phyloP scores from a whole-genome alignment of 2,113 vertebrate species.

The Archilochus colubris region DNA sequence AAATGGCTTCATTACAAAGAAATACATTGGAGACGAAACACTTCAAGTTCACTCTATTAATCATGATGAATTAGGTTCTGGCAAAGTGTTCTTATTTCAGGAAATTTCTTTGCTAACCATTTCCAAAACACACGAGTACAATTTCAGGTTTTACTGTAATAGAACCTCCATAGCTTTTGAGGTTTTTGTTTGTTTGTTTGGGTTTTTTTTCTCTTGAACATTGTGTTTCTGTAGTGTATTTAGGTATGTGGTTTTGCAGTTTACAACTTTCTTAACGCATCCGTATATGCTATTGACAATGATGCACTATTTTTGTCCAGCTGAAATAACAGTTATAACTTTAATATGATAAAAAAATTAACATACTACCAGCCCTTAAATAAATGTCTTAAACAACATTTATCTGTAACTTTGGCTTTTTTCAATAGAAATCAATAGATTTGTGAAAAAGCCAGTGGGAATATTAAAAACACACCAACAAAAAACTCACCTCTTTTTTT shows the following conservation, averaged over 20 bases:
- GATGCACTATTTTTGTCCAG: not conserved
- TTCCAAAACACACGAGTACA: not conserved
- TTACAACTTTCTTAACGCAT: not conserved
- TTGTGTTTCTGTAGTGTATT: not conserved
- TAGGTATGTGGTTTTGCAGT: not conserved
- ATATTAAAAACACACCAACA: too few relatives aligned
- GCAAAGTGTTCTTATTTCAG: not conserved
- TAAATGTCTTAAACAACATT: not conserved
- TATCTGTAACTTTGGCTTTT: not conserved
- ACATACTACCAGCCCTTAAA: not conserved
- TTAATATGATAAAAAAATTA: not conserved
- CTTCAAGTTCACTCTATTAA: not conserved
- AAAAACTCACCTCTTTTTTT: too few relatives aligned
- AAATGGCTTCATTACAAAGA: not conserved
- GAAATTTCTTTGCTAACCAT: not conserved
- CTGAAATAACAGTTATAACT: not conserved
- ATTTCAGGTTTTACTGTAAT: not conserved
- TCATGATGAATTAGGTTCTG: not conserved
- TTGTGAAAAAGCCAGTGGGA: not conserved
- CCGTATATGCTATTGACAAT: not conserved
- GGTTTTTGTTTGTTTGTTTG: too few relatives aligned
- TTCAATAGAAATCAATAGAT: not conserved
- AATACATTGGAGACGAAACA: not conserved
- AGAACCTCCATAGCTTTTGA: not conserved
- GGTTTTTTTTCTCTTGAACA: not conserved